Base-by-base conservation (phyloP, 1,140 invertebrate genomes). In the Kradibia gibbosae region DNA sequence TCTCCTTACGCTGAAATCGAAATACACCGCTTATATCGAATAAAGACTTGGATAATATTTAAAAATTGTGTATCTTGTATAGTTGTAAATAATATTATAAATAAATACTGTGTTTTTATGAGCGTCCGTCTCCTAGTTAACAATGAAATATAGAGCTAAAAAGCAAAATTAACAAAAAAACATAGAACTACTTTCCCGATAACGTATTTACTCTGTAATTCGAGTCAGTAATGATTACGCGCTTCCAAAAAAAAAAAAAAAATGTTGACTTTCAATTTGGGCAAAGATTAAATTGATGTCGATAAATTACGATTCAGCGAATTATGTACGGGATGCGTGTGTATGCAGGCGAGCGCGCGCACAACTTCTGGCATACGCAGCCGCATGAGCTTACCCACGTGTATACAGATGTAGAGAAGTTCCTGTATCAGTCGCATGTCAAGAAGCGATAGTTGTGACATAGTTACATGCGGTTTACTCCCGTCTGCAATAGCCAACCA, bases 251-350 rank as follows among this genome's bases (percentile, higher is more conserved):
- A 42, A 25, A 31, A 39, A 39, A 39, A 20, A 67, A 67, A 42
- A 25, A 31, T 55, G 65, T 78, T 71, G 76, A 78, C 31, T 78
- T 78, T 70, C 65, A 53, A 70, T 79, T 57, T 71, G 3, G 36
- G n/a, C n/a, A n/a, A n/a, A n/a, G 72, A 79, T 79, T 60, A 45
- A 71, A 79, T 72, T 45, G 50, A 28, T 53, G 31, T 17, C 25
- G 67, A 55, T 72, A 72, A 72, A 60, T 78, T 62, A 60, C 48
- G 3, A 74, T 10, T 36, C 50, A 36, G 13, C n/a, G 25, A 48
- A 17, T 71, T 62, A 62, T 62, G 3, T 62, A 62, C 15, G 3
- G n/a, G 2, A 28, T 25, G 25, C 22, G 50, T 17, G 25, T 25
- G 57, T 25, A 62, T 25, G 15, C 15, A 62, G 25, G 4, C 15